These are phyloP conservation scores for Phengaris alcon DNA, from an alignment of 2,888 invertebrate species.

Conservation along the genomic window DNA sequence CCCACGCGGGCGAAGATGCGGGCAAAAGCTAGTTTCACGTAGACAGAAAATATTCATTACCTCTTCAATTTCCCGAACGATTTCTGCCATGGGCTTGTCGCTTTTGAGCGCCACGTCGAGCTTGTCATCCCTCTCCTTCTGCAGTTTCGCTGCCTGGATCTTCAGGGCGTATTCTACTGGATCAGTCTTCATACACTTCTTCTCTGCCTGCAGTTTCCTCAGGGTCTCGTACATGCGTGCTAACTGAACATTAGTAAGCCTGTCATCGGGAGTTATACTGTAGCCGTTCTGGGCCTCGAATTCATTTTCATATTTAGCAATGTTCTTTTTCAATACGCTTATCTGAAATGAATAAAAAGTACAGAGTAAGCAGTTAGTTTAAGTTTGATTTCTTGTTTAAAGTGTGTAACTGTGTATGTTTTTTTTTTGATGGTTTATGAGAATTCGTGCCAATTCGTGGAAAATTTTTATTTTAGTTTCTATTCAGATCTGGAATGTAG, in stretches of 20 bases:
- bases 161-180: conserved; percentile 73
- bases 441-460: too few relatives aligned
- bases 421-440: too few relatives aligned
- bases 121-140: conserved; percentile 69
- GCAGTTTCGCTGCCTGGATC: conserved; percentile 64
- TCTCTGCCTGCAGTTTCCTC: conserved; percentile 86
- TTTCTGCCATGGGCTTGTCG: conserved; percentile 89
- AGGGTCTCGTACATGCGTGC: conserved; percentile 89
- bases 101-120: conserved; percentile 80
- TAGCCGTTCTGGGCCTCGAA: conserved; percentile 90
- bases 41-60: conserved; percentile 56
- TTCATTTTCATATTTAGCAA: conserved; percentile 89
- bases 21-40: too few relatives aligned
- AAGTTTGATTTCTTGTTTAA: too few relatives aligned
- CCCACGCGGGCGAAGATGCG: too few relatives aligned
- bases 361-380: neutral
- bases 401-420: too few relatives aligned
- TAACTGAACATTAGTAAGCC: conserved; percentile 89
- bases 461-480: too few relatives aligned
- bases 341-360: conserved; percentile 62
- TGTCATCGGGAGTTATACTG: conserved; percentile 91
- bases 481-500: too few relatives aligned
- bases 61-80: conserved; percentile 86
- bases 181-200: conserved; percentile 81
- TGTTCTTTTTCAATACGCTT: conserved; percentile 88